A percentile compares a stretch with the other conserved stretches of the same genome.
phyloP scores from a whole-genome alignment of 2,888 invertebrate genomes.

The Torymus texanus region DNA sequence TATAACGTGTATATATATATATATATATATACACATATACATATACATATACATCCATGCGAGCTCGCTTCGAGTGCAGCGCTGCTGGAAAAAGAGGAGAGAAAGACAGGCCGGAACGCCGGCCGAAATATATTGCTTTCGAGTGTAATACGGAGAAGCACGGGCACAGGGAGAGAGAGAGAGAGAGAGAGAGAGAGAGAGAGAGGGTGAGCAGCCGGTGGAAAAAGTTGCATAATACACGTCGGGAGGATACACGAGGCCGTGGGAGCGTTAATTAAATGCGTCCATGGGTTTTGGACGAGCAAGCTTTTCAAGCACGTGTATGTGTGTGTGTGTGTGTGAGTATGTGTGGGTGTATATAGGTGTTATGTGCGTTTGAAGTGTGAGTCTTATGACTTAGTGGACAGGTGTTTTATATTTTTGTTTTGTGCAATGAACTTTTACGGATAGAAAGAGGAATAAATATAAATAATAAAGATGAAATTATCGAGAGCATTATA shows the following conservation, averaged over 20 bases:
- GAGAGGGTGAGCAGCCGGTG: neutral
- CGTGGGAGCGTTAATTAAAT: no score
- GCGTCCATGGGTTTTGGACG: no score
- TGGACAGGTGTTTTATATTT: no score
- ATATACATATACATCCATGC: neutral
- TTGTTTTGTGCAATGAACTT: no score
- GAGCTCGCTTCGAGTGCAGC: neutral
- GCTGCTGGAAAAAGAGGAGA: neutral
- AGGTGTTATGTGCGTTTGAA: no score
- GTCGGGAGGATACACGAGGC: neutral
- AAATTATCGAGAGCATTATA: no score
- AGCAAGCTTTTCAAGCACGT: neutral
- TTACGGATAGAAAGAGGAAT: no score
- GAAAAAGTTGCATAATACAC: conserved; percentile 37
- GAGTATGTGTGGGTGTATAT: neutral
- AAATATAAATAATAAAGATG: no score
- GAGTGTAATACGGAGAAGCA: conserved; percentile 16
- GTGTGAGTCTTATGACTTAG: no score
- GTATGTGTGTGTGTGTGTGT: neutral
- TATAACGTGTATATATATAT: neutral
- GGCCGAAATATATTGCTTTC: conserved; percentile 38
- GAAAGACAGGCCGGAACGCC: neutral
- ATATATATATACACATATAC: neutral
- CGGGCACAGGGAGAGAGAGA: neutral
- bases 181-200: neutral